Evolutionary conservation across 2,888 invertebrate species (phyloP), one percentile per base, ranked within the genome.

Genomic region (Leucophenga maculata): DNA sequence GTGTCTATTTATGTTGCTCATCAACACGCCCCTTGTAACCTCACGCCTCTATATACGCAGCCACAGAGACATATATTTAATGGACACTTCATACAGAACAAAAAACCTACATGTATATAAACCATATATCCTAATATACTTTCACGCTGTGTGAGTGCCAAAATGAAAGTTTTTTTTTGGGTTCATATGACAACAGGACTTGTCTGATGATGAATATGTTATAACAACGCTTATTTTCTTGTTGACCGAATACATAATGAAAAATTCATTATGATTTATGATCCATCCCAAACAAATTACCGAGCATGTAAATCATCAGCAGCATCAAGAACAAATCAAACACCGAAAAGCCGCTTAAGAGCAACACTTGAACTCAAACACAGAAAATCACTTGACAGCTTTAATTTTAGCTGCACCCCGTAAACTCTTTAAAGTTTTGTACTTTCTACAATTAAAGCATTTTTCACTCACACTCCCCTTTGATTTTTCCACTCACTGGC

Each of bases 231-330:
- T 78, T 79, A 66, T 62, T 73, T 64, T 48, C 14, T 46, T 18
- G 18, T 74, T 79, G 74, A 70, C 74, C 78, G 57, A 68, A 65
- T 75, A 74, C 77, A 48, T 46, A 64, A 64, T 64, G 62, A 48
- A 72, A 77, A 80, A 76, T 82, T 76, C 78, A 80, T 82, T 79
- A 78, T 82, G 82, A 82, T 82, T 80, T 79, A 80, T 80, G 75
- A 70, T 69, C 70, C 31, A 48, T 26, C 26, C 70, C 70, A 66
- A 72, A 77, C 78, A 79, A 80, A 79, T 80, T 80, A 80, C 75
- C 78, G 79, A 82, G 80, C 72, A 54, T 72, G 52, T 54, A 18
- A 70, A 65, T 14, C 59, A 31, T 6, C 59, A 59, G 3, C 59
- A 32, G 9, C 60, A 60, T 16, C 60, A 22, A 14, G 31, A 57